These are phyloP conservation scores for Phycodurus eques DNA, from an alignment of 2,113 vertebrate genomes.

Conservation along the genomic window DNA sequence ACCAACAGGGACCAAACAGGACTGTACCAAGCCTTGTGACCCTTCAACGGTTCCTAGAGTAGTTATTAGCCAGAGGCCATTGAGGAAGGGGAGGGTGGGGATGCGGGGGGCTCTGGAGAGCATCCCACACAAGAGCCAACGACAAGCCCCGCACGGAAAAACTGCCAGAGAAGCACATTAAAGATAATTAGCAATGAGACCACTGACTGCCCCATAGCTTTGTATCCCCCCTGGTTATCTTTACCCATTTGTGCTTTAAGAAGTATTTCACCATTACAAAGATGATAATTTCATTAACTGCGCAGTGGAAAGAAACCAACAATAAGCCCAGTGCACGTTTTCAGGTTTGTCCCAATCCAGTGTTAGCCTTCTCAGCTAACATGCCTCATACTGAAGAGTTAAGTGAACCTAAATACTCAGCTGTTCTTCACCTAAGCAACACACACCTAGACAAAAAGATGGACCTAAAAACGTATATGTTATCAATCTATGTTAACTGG, in stretches of 20 bases:
- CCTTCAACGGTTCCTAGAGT: constrained; percentile 50
- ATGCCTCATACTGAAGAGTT: not conserved
- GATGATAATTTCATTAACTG: constrained; percentile 4
- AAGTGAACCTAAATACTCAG: not conserved
- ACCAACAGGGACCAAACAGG: constrained; percentile 38
- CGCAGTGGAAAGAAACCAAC: constrained; percentile 4
- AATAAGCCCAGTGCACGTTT: not conserved
- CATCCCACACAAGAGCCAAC: constrained; percentile 54
- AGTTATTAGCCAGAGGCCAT: constrained; percentile 59
- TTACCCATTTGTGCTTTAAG: constrained; percentile 43
- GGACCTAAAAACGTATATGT: not conserved
- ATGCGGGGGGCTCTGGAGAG: constrained; percentile 38
- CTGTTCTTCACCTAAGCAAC: not conserved
- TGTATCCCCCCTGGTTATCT: constrained; percentile 36
- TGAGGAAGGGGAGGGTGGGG: constrained; percentile 13
- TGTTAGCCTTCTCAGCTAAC: not conserved
- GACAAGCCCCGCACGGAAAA: constrained; percentile 60
- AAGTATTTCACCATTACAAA: constrained; percentile 7
- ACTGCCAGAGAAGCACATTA: constrained; percentile 70
- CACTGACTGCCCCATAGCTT: constrained; percentile 41
- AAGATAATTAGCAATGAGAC: constrained; percentile 76
- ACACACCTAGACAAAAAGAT: not conserved
- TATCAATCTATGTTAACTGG: not conserved
- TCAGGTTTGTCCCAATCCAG: not conserved
- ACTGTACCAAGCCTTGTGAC: constrained; percentile 42